These are phyloP conservation scores for Cheilosia urbana DNA, from an alignment of 2,888 invertebrate genomes.

Conservation along the genomic window DNA sequence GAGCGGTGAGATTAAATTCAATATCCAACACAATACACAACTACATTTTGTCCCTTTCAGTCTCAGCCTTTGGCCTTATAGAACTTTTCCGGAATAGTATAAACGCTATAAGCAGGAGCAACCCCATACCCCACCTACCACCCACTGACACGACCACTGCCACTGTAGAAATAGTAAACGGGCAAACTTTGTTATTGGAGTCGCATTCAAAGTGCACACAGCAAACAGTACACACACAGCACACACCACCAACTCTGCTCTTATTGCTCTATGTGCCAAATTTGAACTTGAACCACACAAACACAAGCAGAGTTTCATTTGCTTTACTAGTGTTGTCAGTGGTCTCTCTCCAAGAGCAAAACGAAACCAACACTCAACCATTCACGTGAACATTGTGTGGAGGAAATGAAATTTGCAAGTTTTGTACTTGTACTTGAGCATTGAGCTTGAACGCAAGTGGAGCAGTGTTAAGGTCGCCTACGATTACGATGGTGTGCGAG, in stretches of 20 bases:
- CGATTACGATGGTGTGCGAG: conserved; percentile 45
- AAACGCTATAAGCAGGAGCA: conserved; percentile 4
- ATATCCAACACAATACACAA: conserved; percentile 9
- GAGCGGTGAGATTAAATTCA: not conserved
- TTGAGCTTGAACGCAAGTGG: conserved; percentile 73
- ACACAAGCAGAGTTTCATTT: conserved; percentile 29
- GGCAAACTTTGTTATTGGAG: conserved; percentile 27
- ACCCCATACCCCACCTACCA: not conserved
- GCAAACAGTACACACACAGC: not conserved
- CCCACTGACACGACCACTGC: not conserved
- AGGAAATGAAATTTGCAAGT: conserved; percentile 54
- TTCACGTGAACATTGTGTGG: conserved; percentile 22
- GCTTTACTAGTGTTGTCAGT: conserved; percentile 16
- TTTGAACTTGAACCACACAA: conserved; percentile 75
- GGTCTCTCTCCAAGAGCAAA: conserved; percentile 6
- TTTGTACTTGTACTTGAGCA: conserved; percentile 54
- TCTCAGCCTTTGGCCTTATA: conserved; percentile 10
- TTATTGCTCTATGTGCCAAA: conserved; percentile 9
- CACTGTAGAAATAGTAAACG: no score
- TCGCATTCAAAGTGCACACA: conserved; percentile 30
- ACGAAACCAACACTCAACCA: not conserved
- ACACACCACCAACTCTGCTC: not conserved
- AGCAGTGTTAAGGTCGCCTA: conserved; percentile 75
- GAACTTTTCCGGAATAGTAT: conserved; percentile 56
- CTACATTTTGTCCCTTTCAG: conserved; percentile 41